Evolutionary conservation across 1,140 invertebrate genomes (phyloP).

Genomic region (Epicauta chinensis): DNA sequence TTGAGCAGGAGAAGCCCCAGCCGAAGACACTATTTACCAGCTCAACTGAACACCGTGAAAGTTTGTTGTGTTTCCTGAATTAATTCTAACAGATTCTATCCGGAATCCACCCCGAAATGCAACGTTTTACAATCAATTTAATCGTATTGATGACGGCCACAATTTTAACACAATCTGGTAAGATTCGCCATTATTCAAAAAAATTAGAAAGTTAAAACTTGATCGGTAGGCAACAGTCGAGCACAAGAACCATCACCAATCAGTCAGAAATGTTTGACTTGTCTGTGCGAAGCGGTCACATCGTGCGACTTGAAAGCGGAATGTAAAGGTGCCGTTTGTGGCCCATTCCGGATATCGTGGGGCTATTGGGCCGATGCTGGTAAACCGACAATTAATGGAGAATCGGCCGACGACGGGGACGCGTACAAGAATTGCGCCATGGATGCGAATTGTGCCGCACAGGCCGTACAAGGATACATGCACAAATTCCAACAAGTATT

Average conservation of each 20-base stretch:
- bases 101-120: too few relatives aligned
- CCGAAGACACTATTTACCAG: too few relatives aligned
- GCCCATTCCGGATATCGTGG: slow-evolving; percentile 81
- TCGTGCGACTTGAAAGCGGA: slow-evolving; percentile 61
- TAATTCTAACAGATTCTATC: too few relatives aligned
- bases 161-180: too few relatives aligned
- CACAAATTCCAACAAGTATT: slow-evolving; percentile 63
- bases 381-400: slow-evolving; percentile 61
- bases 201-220: too few relatives aligned
- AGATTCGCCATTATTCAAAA: too few relatives aligned
- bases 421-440: slow-evolving; percentile 68
- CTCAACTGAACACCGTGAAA: too few relatives aligned
- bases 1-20: too few relatives aligned
- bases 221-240: too few relatives aligned
- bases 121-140: too few relatives aligned
- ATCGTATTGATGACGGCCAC: too few relatives aligned
- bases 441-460: slow-evolving; percentile 68
- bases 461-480: slow-evolving; percentile 73
- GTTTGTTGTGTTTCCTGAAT: too few relatives aligned
- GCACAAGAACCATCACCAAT: slow-evolving; percentile 42
- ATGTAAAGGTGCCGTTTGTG: slow-evolving; percentile 71
- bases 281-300: slow-evolving; percentile 76
- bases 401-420: slow-evolving; percentile 41
- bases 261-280: slow-evolving; percentile 69
- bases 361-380: slow-evolving; percentile 80